Base-by-base conservation (phyloP, 2,888 invertebrate species). In the Stegana nigrithorax region DNA sequence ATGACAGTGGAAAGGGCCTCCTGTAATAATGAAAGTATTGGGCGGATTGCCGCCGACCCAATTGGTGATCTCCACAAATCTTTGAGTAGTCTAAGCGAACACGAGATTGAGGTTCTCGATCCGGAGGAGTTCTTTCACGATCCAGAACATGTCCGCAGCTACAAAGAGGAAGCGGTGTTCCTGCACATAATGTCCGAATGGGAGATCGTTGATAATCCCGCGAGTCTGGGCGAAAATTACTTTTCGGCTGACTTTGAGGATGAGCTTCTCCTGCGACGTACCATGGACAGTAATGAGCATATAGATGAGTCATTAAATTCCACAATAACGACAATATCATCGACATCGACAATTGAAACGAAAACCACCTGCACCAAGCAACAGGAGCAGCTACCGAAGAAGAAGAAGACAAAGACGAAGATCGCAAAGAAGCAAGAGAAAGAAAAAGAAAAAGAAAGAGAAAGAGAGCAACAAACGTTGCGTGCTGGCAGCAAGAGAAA, bases 91-190 rank as follows among this genome's bases (percentile, higher is more conserved):
- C 53, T 81, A 25, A 68, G 71, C 29, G 70, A 67, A 23, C 61
- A 63, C 19, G 63, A 68, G 17, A 79, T 83, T 23, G 84, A 84
- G 61, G 62, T 80, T 0, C 64, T 83, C 7, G 85, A 85, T 60
- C 85, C 85, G 0, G 85, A 85, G 59, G 80, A 83, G 23, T 85
- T 85, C 72, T 85, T 85, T 64, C 78, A 84, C 25, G 84, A 85
- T 80, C 84, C 85, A n/a, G 82, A 81, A 12, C 84, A 85, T 66
- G 83, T 85, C 44, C 78, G 73, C 0, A 78, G 78, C 59, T 83
- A 85, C 67, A 80, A 75, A 58, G 84, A 84, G 65, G 85, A 85
- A 63, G 83, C 74, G 0, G 55, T 75, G 2, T 81, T 84, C 57
- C 72, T 85, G 0, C 68, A 75, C 60, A 73, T 85, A 7, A 83